Evolutionary conservation across 2,888 invertebrate genomes (phyloP).

Genomic region (Zele albiditarsus): DNA sequence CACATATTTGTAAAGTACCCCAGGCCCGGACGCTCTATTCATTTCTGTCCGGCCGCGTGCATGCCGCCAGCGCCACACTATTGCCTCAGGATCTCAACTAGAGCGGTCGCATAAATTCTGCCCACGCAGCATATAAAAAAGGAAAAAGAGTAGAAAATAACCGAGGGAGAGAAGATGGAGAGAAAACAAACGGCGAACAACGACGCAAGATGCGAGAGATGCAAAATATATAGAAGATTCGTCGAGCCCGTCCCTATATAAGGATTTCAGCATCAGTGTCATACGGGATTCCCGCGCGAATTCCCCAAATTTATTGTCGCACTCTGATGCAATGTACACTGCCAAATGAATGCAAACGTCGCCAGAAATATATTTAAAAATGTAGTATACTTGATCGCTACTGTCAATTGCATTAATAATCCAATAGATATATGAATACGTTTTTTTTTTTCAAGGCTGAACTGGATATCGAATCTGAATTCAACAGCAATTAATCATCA

Average conservation of each 20-base stretch:
- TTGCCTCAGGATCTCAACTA: constrained; percentile 52
- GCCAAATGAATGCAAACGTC: background rate
- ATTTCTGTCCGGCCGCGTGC: constrained; percentile 61
- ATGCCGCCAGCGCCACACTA: constrained; percentile 48
- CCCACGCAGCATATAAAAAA: constrained; percentile 61
- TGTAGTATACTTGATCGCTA: no score
- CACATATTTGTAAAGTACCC: constrained; percentile 70
- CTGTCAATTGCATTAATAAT: no score
- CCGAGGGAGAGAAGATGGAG: constrained; percentile 7
- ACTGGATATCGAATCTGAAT: no score
- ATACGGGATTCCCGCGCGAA: background rate
- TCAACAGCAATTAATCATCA: no score
- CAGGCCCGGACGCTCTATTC: constrained; percentile 64
- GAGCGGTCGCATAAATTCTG: constrained; percentile 62
- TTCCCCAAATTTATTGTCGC: background rate
- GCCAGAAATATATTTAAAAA: no score
- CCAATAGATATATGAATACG: no score
- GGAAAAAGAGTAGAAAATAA: constrained; percentile 37
- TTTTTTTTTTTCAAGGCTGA: no score
- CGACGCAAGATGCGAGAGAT: background rate
- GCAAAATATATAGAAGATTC: constrained; percentile 8
- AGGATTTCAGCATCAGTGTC: background rate
- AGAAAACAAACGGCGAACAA: constrained; percentile 23
- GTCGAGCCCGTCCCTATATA: background rate
- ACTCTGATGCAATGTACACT: background rate